phyloP scores from a whole-genome alignment of 2,888 invertebrate species.

The Macaria notata region DNA sequence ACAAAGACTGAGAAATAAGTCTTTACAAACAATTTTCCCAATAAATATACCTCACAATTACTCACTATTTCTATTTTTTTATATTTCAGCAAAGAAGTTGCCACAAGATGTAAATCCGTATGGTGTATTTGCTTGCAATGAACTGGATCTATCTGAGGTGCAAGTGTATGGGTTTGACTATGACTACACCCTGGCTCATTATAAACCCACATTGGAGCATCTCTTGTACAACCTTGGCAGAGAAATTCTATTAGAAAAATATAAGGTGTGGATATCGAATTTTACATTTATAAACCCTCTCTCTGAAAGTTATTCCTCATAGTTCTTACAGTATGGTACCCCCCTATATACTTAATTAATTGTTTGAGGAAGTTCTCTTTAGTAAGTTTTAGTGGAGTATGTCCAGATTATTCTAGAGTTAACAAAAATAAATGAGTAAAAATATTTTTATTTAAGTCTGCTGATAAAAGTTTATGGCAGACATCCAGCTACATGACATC shows the following conservation, averaged over 20 bases:
- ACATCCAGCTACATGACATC: background rate
- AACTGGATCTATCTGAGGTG: constrained; percentile 94
- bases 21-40: too few species aligned
- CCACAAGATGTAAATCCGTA: constrained; percentile 92
- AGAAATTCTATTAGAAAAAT: constrained; percentile 92
- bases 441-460: too few species aligned
- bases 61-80: background rate
- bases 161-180: constrained; percentile 99
- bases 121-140: constrained; percentile 98
- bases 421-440: too few species aligned
- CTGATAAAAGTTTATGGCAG: too few species aligned
- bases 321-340: too few species aligned
- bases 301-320: too few species aligned
- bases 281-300: background rate
- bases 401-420: too few species aligned
- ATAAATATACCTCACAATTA: too few species aligned
- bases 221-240: constrained; percentile 95
- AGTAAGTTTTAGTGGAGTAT: too few species aligned
- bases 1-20: too few species aligned
- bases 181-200: constrained; percentile 98
- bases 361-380: too few species aligned
- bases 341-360: too few species aligned
- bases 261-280: constrained; percentile 84
- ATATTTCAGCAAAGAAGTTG: constrained; percentile 89
- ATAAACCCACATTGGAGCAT: constrained; percentile 93